Base-by-base conservation (phyloP, 92 coral and sea anemone species). In the Epizoanthus ramosus region DNA sequence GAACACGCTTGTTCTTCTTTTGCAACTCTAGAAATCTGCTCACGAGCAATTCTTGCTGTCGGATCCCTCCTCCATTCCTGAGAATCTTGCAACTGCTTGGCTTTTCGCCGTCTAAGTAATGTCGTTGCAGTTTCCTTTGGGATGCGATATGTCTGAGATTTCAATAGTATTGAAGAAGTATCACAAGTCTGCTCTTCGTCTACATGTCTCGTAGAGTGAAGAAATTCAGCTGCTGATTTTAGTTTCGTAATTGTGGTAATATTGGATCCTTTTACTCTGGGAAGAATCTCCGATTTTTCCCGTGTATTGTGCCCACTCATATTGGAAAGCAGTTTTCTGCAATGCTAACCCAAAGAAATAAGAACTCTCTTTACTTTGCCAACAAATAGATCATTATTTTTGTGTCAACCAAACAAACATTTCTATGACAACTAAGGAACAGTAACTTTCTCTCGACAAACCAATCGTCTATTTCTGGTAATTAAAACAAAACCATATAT, bases 1-100 rank as follows among this genome's bases (percentile, higher is more conserved):
- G 73, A 77, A 39, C 68, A 17, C 23, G 67, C 41, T 70, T 31
- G 79, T 14, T 59, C 39, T 33, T 84, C 66, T 22, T 80, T 28
- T 22, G n/a, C 16, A 64, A 79, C 73, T 21, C 79, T 57, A 45
- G 83, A 69, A 15, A 76, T 79, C 57, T 72, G 57, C 8, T 79
- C 81, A 54, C 84, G 54, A 56, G 79, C 37, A 15, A 65, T 85
- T 28, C 14, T 74, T 28, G 23, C 18, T 6, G 71, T 63, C 41
- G 43, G 57, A 43, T 12, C 47, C 9, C 31, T 28, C 5, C 63
- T 61, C 58, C 43, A 4, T 63, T 50, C 56, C 1, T 68, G n/a
- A 5, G 21, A 77, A 22, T 5, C 54, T 15, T 39, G 18, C 57
- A 13, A n/a, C 70, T 15, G 24, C 2, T 41, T 23, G 28, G 82